Conservation (phyloP, 1,140 invertebrate species). For the Apis florea region DNA sequence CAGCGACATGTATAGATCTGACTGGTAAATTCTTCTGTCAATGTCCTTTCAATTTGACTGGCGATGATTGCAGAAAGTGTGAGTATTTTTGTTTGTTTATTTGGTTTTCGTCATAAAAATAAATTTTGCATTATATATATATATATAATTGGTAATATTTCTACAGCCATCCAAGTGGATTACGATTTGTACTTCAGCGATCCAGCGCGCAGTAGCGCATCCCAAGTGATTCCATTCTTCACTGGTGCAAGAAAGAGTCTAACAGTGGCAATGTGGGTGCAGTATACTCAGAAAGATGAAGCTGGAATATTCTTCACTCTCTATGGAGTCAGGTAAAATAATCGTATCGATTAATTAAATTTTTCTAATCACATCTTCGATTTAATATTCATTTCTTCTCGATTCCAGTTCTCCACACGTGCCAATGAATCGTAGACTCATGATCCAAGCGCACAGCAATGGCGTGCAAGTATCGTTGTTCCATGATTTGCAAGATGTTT, state of each 20-base stretch:
- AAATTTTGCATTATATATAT: background rate
- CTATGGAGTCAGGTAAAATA: constrained; percentile 89
- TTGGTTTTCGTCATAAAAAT: no score
- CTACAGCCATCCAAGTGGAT: constrained; percentile 94
- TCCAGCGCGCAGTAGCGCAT: constrained; percentile 91
- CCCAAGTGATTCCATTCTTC: constrained; percentile 94
- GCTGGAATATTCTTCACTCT: constrained; percentile 96
- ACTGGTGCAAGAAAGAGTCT: constrained; percentile 88
- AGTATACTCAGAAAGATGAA: constrained; percentile 94
- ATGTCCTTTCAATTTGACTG: constrained; percentile 97
- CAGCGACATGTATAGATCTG: constrained; percentile 95
- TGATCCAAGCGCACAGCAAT: constrained; percentile 94
- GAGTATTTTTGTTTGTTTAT: constrained; percentile 69
- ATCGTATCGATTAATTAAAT: background rate
- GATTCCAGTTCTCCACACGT: constrained; percentile 87
- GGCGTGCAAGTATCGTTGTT: constrained; percentile 94
- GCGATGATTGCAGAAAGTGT: constrained; percentile 97
- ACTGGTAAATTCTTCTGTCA: constrained; percentile 96
- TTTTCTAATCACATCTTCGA: background rate
- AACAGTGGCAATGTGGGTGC: constrained; percentile 97
- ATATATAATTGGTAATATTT: background rate
- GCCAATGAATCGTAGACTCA: constrained; percentile 87
- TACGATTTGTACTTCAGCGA: constrained; percentile 98
- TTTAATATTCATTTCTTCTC: background rate
- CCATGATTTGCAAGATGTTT: constrained; percentile 93